A percentile compares a stretch with the other conserved stretches of the same genome.
Evolutionary conservation across 2,797 vertebrate genomes (phyloP).

Genomic region (Pyrocephalus nanus): DNA sequence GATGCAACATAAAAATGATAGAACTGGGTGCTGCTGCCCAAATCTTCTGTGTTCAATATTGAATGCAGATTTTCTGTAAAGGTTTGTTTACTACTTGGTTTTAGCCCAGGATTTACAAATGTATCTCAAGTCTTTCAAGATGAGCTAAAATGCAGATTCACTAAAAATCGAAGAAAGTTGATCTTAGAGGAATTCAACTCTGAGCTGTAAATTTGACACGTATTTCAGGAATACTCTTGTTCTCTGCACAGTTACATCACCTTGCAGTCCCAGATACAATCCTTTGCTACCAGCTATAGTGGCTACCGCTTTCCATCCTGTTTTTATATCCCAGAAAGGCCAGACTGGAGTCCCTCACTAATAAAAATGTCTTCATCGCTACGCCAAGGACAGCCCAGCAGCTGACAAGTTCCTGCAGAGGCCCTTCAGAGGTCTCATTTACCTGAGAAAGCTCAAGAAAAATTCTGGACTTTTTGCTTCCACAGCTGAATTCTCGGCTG

Average conservation of each 20-base stretch:
- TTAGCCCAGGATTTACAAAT: background rate
- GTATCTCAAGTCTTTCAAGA: background rate
- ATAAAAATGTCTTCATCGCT: background rate
- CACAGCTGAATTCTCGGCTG: background rate
- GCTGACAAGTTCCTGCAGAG: background rate
- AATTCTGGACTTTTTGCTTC: background rate
- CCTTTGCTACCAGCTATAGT: background rate
- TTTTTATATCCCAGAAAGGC: background rate
- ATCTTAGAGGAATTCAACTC: background rate
- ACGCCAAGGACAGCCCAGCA: background rate
- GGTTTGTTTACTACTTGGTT: background rate
- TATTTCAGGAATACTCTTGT: background rate
- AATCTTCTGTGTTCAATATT: background rate
- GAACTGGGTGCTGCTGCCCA: background rate
- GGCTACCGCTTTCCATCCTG: background rate
- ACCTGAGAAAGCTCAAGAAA: background rate
- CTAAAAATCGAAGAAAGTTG: background rate
- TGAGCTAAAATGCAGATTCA: background rate
- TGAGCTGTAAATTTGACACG: rapidly evolving
- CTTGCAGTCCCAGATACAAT: background rate
- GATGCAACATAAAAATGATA: too few relatives aligned
- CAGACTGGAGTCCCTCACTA: background rate
- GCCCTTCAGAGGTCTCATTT: background rate
- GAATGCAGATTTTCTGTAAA: background rate
- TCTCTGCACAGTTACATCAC: background rate